A percentile compares a stretch with the other conserved stretches of the same genome.
These are phyloP conservation scores for Hydrophis major DNA, from an alignment of 2,797 vertebrate species.

Conservation along the genomic window DNA sequence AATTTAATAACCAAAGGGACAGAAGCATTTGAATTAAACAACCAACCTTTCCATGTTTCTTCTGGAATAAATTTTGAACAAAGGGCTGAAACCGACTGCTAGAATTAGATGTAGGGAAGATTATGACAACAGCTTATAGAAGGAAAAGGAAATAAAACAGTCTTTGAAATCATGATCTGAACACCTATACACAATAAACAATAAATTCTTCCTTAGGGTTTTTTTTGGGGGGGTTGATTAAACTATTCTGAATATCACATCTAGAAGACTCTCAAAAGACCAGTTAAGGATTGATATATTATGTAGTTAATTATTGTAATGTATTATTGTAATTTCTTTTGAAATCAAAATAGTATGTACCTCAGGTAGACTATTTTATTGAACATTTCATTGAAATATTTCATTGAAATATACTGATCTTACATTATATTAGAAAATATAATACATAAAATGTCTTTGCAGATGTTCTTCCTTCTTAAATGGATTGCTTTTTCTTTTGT, in stretches of 20 bases:
- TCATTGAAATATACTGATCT: not conserved
- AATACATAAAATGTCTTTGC: not conserved
- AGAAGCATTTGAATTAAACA: slow-evolving; percentile 33
- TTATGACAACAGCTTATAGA: slow-evolving; percentile 4
- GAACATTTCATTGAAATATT: not conserved
- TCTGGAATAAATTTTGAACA: slow-evolving; percentile 3
- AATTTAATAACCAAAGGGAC: slow-evolving; percentile 18
- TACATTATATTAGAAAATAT: not conserved
- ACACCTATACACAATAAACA: not conserved
- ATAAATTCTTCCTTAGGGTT: not conserved
- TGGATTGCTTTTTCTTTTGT: not conserved
- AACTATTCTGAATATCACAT: slow-evolving; percentile 18
- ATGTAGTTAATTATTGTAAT: not conserved
- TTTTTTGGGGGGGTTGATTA: slow-evolving; percentile 4
- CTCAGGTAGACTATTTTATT: not conserved
- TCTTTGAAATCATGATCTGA: slow-evolving; percentile 21
- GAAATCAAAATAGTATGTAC: not conserved
- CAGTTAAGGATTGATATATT: not conserved
- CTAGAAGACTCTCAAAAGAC: not conserved
- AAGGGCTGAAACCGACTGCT: not conserved
- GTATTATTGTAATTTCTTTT: no score
- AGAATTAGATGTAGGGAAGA: not conserved
- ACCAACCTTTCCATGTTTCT: not conserved
- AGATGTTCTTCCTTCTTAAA: not conserved
- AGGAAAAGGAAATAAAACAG: not conserved